Conservation (phyloP, 2,113 vertebrate species). For the Colinus virginianus region DNA sequence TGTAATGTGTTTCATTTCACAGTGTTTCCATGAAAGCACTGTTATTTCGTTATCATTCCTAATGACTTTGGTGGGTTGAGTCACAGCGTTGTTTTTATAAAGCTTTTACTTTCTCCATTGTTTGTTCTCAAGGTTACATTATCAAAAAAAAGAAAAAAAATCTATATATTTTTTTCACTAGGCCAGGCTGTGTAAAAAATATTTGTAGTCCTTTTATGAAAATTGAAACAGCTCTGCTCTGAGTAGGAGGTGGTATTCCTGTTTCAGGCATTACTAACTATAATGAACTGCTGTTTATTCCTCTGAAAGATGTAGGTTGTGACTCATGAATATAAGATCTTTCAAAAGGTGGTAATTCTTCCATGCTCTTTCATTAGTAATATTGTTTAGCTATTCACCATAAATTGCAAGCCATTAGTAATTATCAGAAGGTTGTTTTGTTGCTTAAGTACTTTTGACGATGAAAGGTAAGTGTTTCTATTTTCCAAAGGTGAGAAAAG, state of each 20-base stretch:
- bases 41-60: not conserved
- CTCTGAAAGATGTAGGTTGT: not conserved
- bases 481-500: not conserved
- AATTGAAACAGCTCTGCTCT: not conserved
- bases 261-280: not conserved
- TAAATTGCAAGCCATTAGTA: not conserved
- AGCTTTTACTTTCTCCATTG: not conserved
- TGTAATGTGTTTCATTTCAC: not conserved
- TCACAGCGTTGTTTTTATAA: not conserved
- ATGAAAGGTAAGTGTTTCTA: not conserved
- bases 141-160: not conserved
- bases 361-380: not conserved
- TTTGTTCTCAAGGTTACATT: slow-evolving; percentile 35
- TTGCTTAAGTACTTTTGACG: not conserved
- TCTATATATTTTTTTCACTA: not conserved
- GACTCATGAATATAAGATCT: not conserved
- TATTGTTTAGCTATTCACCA: not conserved
- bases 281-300: not conserved
- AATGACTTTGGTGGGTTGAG: not conserved
- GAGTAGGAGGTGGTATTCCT: not conserved
- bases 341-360: not conserved
- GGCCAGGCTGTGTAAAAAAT: not conserved
- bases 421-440: not conserved
- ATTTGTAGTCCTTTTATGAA: not conserved
- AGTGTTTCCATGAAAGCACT: not conserved